phyloP scores from a whole-genome alignment of 2,113 vertebrate genomes.

The Tachysurus vachellii region DNA sequence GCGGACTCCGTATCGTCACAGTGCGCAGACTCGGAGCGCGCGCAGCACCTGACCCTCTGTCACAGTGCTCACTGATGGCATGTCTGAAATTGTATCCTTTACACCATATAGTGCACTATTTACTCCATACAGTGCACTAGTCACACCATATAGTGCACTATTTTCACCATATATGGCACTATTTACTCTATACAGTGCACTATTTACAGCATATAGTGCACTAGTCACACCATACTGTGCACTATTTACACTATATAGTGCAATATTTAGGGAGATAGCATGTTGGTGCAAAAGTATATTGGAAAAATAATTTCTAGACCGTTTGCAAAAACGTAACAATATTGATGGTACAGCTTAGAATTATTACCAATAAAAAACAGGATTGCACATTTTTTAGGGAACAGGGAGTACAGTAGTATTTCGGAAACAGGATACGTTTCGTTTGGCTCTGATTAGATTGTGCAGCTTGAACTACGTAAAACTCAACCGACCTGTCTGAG shows the following conservation, averaged over 20 bases:
- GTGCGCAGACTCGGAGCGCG: slow-evolving; percentile 23
- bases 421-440: slow-evolving; percentile 4
- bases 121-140: no score
- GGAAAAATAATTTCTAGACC: not conserved
- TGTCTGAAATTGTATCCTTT: not conserved
- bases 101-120: not conserved
- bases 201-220: no score
- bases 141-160: no score
- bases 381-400: not conserved
- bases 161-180: no score
- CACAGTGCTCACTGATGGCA: no score
- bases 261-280: not conserved
- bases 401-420: not conserved
- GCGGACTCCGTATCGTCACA: not conserved
- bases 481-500: slow-evolving; percentile 24
- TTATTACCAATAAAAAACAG: not conserved
- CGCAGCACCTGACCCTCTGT: slow-evolving; percentile 41
- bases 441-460: slow-evolving; percentile 26
- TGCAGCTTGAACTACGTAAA: not conserved
- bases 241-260: no score
- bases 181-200: not conserved
- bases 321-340: no score
- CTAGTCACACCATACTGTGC: no score
- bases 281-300: not conserved
- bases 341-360: not conserved